Evolutionary conservation across 2,888 invertebrate genomes (phyloP).

Genomic region (Shargacucullia verbasci): DNA sequence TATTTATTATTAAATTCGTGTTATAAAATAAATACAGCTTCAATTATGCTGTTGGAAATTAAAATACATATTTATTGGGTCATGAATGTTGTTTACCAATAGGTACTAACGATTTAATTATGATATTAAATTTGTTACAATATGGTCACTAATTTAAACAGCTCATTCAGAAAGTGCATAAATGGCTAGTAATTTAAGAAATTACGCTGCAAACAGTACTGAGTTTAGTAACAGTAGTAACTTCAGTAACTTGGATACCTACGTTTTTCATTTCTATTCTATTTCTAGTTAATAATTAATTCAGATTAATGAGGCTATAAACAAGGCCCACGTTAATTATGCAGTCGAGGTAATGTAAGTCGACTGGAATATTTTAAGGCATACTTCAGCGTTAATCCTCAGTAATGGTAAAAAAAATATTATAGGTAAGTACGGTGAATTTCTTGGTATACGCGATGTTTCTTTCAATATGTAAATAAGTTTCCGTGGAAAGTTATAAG

Average conservation of each 20-base stretch:
- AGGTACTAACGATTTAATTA: no score
- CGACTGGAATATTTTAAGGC: slow-evolving; percentile 55
- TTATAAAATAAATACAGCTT: no score
- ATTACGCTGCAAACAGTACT: no score
- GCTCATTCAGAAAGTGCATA: no score
- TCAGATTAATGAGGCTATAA: slow-evolving; percentile 56
- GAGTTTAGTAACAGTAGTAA: no score
- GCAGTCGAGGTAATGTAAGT: slow-evolving; percentile 54
- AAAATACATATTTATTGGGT: no score
- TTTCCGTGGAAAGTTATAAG: not conserved
- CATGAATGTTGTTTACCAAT: not conserved
- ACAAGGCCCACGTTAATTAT: slow-evolving; percentile 58
- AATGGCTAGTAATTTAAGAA: no score
- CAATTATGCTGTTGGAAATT: no score
- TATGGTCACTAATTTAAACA: no score
- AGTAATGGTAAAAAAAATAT: slow-evolving; percentile 31
- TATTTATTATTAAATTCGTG: no score
- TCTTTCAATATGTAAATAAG: slow-evolving; percentile 22
- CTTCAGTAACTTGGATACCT: no score
- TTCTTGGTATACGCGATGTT: slow-evolving; percentile 26
- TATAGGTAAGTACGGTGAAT: slow-evolving; percentile 16
- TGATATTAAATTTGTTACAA: no score
- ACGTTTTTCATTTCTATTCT: slow-evolving; percentile 11
- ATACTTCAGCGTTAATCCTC: slow-evolving; percentile 30
- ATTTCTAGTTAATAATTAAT: slow-evolving; percentile 29